Percentiles rank a stretch among this genome's conserved stretches.
Conservation (phyloP, 2,113 vertebrate genomes). For the Aramus guarauna region DNA sequence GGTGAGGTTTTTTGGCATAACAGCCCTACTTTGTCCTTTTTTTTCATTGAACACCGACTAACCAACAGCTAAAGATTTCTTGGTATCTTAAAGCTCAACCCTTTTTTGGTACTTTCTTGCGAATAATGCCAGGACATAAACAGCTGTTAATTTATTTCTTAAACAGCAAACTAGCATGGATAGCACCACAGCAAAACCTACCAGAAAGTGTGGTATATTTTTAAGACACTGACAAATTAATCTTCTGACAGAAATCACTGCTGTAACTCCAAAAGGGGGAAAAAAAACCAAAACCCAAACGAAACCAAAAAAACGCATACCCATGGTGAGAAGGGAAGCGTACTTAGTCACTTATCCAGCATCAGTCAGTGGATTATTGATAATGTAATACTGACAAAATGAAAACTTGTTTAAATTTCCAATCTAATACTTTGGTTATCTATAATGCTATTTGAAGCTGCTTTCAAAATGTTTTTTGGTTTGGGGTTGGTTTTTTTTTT, state of each 20-base stretch:
- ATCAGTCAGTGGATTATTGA: not conserved
- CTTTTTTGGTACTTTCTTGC: not conserved
- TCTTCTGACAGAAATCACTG: not conserved
- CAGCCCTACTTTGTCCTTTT: not conserved
- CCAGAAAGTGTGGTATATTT: not conserved
- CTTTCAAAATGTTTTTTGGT: conserved; percentile 54
- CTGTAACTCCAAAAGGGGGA: not conserved
- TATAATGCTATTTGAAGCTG: conserved; percentile 54
- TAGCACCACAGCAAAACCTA: not conserved
- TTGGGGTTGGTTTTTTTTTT: too few species aligned
- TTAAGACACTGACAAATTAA: not conserved
- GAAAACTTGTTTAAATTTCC: conserved; percentile 53
- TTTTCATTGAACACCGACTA: not conserved
- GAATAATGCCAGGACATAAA: not conserved
- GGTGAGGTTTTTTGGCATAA: not conserved
- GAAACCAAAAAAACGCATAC: accelerated
- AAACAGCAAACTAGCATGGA: not conserved
- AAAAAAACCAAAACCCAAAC: too few species aligned
- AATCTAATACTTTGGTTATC: conserved; percentile 35
- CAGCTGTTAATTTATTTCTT: not conserved
- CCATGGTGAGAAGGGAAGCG: not conserved
- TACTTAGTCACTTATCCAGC: not conserved
- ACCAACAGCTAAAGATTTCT: not conserved
- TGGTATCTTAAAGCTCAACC: not conserved
- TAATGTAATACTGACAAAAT: not conserved